These are phyloP conservation scores for Cecropterus lyciades DNA, from an alignment of 1,140 invertebrate genomes.

Conservation along the genomic window DNA sequence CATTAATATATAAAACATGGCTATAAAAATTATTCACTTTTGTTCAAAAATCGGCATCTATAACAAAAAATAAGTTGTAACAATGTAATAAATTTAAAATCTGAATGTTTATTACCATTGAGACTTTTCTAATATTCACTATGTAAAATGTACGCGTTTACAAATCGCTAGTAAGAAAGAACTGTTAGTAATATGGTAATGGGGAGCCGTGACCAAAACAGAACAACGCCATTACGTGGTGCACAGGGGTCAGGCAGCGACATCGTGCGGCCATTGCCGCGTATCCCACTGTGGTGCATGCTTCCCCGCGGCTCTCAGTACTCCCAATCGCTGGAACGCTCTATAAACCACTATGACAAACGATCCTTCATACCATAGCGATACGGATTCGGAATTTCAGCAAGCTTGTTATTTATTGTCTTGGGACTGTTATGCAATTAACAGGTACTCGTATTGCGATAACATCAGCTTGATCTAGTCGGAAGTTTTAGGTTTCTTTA, in stretches of 20 bases:
- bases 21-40: no score
- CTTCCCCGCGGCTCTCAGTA: conserved; percentile 31
- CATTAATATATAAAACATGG: no score
- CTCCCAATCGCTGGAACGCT: conserved; percentile 41
- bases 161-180: conserved; percentile 22
- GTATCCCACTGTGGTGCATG: conserved; percentile 44
- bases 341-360: conserved; percentile 30
- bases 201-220: conserved; percentile 56
- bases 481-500: no score
- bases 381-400: conserved; percentile 24
- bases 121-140: no score
- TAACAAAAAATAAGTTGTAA: no score
- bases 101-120: no score
- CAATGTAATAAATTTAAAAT: no score
- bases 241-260: conserved; percentile 55
- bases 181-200: conserved; percentile 61
- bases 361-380: conserved; percentile 18
- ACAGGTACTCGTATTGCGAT: not conserved
- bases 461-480: not conserved
- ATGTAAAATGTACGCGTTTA: not conserved
- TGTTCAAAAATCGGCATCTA: no score
- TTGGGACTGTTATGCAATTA: conserved; percentile 14
- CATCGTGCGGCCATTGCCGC: conserved; percentile 68
- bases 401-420: conserved; percentile 27
- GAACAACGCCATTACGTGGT: conserved; percentile 50